Evolutionary conservation across 2,888 invertebrate genomes (phyloP), one percentile per base, ranked within the genome.

Genomic region (Epinotia bilunana): DNA sequence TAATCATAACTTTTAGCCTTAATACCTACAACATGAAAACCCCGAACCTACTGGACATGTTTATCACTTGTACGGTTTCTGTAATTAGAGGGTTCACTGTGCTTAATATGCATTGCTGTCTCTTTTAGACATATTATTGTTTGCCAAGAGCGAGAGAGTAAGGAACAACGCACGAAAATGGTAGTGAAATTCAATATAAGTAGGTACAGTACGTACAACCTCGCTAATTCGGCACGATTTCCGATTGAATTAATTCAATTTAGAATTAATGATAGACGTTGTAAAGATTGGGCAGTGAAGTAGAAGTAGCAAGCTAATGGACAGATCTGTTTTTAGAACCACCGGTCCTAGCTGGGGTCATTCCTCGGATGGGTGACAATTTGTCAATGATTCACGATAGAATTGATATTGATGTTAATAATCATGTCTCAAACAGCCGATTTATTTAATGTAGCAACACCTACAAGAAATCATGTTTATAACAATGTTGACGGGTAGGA

Each of bases 11-110:
- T 3, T 28, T 28, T 2, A 28, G 1, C 23, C 23, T 28, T 28
- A 2, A 28, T 9, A 7, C 7, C 7, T 9, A 9, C 5, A 6
- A 33, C 39, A 39, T 7, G 9, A 39, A 39, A 9, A 16, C n/a
- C 53, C n/a, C 16, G 13, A 23, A 9, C 61, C 49, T 70, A 71
- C 70, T 71, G 70, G 61, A 28, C 11, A 13, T 43, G 16, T 62
- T 62, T 49, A 13, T 39, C 53, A 12, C n/a, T 53, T 13, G 39
- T 49, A 13, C n/a, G 39, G 33, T 16, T 43, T 61, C 60, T 62
- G 70, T 71, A 62, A 62, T 71, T 71, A 71, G 49, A 61, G 62
- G 53, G 20, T 49, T 71, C 70, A 53, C 62, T 71, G 70, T 61
- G 39, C 62, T 53, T 61, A 53, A 39, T 55, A 71, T 53, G 70